These are phyloP conservation scores for Neomorphus geoffroyi DNA, from an alignment of 2,797 vertebrate species.

Conservation along the genomic window DNA sequence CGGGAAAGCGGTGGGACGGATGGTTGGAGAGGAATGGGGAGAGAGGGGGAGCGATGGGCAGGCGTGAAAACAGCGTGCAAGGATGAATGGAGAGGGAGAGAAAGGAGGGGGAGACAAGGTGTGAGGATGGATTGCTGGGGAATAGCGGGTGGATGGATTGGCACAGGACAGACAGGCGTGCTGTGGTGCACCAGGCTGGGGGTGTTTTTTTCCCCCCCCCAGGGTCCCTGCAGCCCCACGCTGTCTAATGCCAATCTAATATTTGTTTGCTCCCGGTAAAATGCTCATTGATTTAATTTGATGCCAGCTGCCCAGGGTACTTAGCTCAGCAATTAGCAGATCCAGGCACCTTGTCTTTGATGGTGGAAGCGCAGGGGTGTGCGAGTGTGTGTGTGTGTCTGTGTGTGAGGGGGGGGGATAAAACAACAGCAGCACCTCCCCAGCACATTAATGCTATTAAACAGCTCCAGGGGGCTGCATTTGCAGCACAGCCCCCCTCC, in stretches of 20 bases:
- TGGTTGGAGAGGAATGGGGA: neutral
- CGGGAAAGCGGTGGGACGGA: neutral
- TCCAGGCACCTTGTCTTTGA: conserved; percentile 16
- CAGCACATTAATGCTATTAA: neutral
- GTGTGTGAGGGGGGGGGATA: no score
- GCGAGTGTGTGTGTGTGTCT: no score
- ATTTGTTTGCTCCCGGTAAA: conserved; percentile 15
- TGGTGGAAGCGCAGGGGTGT: neutral
- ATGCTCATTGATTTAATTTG: conserved; percentile 30
- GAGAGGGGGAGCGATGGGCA: neutral
- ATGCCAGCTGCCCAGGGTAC: conserved; percentile 43
- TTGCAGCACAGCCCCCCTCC: neutral
- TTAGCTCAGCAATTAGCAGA: conserved; percentile 42
- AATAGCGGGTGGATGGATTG: neutral
- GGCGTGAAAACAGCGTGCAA: neutral
- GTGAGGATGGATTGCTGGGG: neutral
- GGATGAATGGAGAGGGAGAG: neutral
- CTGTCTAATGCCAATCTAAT: neutral
- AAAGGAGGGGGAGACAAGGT: neutral
- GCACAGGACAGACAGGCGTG: neutral
- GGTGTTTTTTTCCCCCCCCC: neutral
- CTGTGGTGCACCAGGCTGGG: neutral
- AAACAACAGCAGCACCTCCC: neutral
- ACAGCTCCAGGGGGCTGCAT: neutral
- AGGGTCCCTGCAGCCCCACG: neutral